phyloP scores from a whole-genome alignment of 2,797 vertebrate genomes.

The Australoheros facetus region DNA sequence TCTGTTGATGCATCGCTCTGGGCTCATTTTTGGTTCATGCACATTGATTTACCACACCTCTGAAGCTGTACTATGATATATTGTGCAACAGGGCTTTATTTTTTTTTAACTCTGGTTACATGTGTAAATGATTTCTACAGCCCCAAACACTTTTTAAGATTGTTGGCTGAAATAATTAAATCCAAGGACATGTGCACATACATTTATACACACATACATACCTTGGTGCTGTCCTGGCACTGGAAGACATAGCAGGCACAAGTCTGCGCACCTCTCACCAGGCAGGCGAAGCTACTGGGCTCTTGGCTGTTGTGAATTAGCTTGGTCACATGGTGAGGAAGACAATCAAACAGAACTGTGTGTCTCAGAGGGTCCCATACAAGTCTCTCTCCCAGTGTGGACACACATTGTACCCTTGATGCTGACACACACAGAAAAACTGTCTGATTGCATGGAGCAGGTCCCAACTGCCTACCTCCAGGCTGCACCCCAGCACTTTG shows the following conservation, averaged over 20 bases:
- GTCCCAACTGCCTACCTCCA: neutral
- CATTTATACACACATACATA: slow-evolving; percentile 27
- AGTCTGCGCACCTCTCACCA: slow-evolving; percentile 79
- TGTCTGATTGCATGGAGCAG: slow-evolving; percentile 22
- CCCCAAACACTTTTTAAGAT: neutral
- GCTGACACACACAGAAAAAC: slow-evolving; percentile 83
- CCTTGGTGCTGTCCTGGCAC: slow-evolving; percentile 81
- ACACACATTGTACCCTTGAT: slow-evolving; percentile 82
- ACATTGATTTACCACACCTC: neutral
- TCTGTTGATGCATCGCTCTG: no score
- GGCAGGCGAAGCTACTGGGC: slow-evolving; percentile 90
- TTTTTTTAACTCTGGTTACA: neutral
- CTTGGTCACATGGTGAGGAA: slow-evolving; percentile 88
- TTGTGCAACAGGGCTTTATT: neutral
- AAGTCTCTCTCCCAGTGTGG: slow-evolving; percentile 60
- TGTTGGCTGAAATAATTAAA: neutral
- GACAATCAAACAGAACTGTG: slow-evolving; percentile 87
- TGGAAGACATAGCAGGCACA: slow-evolving; percentile 93
- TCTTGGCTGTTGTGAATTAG: slow-evolving; percentile 94
- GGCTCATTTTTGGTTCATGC: neutral
- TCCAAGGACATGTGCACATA: neutral
- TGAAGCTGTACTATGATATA: neutral
- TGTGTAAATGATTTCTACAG: neutral
- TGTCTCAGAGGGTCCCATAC: slow-evolving; percentile 91
- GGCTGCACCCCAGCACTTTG: neutral